phyloP scores from a whole-genome alignment of 2,888 invertebrate species.

The Eupithecia tripunctaria region DNA sequence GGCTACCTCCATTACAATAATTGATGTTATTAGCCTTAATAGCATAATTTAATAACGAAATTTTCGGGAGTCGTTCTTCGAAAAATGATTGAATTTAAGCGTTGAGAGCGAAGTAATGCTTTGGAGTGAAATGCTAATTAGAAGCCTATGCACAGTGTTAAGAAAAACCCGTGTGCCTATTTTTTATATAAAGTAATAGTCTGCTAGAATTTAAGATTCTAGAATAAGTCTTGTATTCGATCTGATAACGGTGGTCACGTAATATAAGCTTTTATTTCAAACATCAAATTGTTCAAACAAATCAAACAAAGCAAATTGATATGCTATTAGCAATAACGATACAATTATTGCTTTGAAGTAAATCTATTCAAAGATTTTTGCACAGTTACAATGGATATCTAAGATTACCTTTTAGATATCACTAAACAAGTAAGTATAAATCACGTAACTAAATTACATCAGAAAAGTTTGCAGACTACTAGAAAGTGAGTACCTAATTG shows the following conservation, averaged over 20 bases:
- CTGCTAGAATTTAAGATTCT: too few relatives aligned
- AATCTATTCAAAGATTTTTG: not conserved
- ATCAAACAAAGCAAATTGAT: not conserved
- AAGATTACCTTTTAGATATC: slow-evolving; percentile 5
- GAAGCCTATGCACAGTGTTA: not conserved
- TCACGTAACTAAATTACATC: slow-evolving; percentile 29
- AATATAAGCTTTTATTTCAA: not conserved
- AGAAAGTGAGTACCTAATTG: slow-evolving; percentile 31
- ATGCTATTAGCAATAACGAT: not conserved
- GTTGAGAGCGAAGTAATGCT: slow-evolving; percentile 1
- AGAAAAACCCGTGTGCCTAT: not conserved
- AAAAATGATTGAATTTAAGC: slow-evolving; percentile 32
- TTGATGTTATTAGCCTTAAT: slow-evolving; percentile 70
- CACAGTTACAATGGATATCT: not conserved
- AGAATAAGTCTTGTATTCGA: too few relatives aligned
- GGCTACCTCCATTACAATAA: slow-evolving; percentile 71
- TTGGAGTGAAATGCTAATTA: not conserved
- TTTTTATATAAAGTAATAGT: too few relatives aligned
- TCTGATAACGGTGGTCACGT: not conserved
- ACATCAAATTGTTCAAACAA: not conserved
- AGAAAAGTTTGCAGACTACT: slow-evolving; percentile 39
- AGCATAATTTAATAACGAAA: slow-evolving; percentile 58
- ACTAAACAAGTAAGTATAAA: slow-evolving; percentile 6
- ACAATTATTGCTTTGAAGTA: not conserved
- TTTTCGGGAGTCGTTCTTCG: slow-evolving; percentile 30